Conservation (phyloP, 2,888 invertebrate species). For the Drosophila nigritarsus region DNA sequence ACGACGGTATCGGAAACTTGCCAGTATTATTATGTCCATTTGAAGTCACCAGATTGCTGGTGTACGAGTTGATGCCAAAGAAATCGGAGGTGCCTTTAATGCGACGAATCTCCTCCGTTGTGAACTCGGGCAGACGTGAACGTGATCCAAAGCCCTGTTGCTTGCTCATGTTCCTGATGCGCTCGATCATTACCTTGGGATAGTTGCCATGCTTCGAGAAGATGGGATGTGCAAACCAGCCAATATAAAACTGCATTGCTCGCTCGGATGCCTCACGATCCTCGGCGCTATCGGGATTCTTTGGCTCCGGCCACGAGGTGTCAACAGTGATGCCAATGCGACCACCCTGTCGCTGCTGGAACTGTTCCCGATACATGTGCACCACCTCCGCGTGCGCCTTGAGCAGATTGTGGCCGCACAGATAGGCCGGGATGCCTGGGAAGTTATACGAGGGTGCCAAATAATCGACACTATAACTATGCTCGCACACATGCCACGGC, state of each 20-base stretch:
- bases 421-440: slow-evolving; percentile 88
- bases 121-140: slow-evolving; percentile 88
- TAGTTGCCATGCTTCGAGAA: slow-evolving; percentile 88
- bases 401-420: slow-evolving; percentile 90
- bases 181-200: slow-evolving; percentile 88
- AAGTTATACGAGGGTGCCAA: slow-evolving; percentile 87
- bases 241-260: slow-evolving; percentile 88
- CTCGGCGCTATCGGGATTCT: slow-evolving; percentile 85
- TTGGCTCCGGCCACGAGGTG: slow-evolving; percentile 88
- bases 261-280: slow-evolving; percentile 88
- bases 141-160: slow-evolving; percentile 86
- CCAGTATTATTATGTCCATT: slow-evolving; percentile 85
- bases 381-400: slow-evolving; percentile 91
- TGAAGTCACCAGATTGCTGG: slow-evolving; percentile 85
- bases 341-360: slow-evolving; percentile 87
- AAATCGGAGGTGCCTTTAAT: slow-evolving; percentile 89
- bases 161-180: slow-evolving; percentile 87
- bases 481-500: slow-evolving; percentile 86
- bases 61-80: slow-evolving; percentile 91
- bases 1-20: slow-evolving; percentile 86
- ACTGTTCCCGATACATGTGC: slow-evolving; percentile 88
- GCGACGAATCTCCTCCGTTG: slow-evolving; percentile 86
- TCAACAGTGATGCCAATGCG: slow-evolving; percentile 88
- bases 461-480: slow-evolving; percentile 86
- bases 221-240: slow-evolving; percentile 90